Percentiles rank a stretch among this genome's conserved stretches.
These are phyloP conservation scores for Python bivittatus DNA, from an alignment of 2,113 vertebrate genomes.

Conservation along the genomic window DNA sequence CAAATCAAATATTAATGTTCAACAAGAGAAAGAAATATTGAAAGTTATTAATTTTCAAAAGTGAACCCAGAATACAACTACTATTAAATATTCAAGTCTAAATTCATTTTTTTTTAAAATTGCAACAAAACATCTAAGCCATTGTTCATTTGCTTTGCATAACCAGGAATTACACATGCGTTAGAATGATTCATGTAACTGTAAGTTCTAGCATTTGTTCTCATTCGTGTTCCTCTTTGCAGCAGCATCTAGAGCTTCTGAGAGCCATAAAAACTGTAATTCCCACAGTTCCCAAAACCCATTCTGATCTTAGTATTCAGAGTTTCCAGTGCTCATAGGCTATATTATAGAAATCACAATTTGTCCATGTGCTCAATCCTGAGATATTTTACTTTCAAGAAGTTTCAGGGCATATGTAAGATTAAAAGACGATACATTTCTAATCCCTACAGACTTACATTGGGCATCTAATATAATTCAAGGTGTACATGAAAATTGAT, in stretches of 20 bases:
- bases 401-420: too few species aligned
- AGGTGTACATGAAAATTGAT: too few species aligned
- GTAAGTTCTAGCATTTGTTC: neutral
- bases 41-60: constrained; percentile 64
- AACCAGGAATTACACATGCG: neutral
- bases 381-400: neutral
- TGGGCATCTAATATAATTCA: too few species aligned
- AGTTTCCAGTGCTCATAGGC: neutral
- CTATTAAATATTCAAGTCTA: constrained; percentile 69
- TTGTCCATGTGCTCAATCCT: neutral
- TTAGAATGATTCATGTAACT: neutral
- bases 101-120: constrained; percentile 58
- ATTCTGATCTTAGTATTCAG: neutral
- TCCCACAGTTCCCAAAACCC: neutral
- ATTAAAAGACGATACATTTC: too few species aligned
- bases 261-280: neutral
- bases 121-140: constrained; percentile 39
- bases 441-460: too few species aligned
- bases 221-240: neutral
- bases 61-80: constrained; percentile 59
- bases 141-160: constrained; percentile 29
- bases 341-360: neutral
- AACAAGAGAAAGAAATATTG: constrained; percentile 59
- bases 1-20: constrained; percentile 71
- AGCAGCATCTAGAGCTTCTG: neutral